Conservation (phyloP, 1,140 invertebrate species). For the Thaumatotibia leucotreta region DNA sequence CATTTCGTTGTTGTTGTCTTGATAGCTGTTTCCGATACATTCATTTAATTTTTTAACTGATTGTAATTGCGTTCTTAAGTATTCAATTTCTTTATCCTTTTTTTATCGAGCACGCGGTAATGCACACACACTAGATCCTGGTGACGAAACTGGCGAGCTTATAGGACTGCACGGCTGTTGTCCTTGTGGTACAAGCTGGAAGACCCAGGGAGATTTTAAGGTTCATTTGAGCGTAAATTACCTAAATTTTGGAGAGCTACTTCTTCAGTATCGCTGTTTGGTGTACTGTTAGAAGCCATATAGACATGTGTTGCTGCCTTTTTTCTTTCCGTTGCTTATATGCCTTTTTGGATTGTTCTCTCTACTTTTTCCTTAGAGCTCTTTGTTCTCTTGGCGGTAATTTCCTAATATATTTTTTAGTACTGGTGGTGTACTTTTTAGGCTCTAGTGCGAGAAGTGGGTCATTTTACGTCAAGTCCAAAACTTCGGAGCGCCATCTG, state of each 20-base stretch:
- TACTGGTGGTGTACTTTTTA: too few species aligned
- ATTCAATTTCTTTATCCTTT: not conserved
- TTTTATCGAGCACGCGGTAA: not conserved
- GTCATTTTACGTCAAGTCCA: too few species aligned
- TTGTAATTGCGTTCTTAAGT: not conserved
- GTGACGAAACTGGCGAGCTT: not conserved
- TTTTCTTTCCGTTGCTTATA: not conserved
- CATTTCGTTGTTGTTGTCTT: not conserved
- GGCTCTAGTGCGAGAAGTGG: too few species aligned
- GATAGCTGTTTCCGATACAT: not conserved
- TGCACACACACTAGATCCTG: not conserved
- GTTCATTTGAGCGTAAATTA: not conserved
- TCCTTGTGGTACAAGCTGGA: not conserved
- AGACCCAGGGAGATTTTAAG: not conserved
- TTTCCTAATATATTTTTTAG: not conserved
- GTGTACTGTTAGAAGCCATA: not conserved
- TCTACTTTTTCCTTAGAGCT: not conserved
- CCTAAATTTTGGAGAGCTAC: not conserved
- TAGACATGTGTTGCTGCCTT: not conserved
- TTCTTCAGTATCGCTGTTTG: not conserved
- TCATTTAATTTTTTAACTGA: not conserved
- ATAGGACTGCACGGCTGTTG: not conserved
- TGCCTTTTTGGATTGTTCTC: not conserved
- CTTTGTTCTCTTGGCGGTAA: not conserved
- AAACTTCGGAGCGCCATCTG: too few species aligned